A percentile compares a stretch with the other conserved stretches of the same genome.
These are phyloP conservation scores for Drosophila triauraria DNA, from an alignment of 1,140 invertebrate species.

Conservation along the genomic window DNA sequence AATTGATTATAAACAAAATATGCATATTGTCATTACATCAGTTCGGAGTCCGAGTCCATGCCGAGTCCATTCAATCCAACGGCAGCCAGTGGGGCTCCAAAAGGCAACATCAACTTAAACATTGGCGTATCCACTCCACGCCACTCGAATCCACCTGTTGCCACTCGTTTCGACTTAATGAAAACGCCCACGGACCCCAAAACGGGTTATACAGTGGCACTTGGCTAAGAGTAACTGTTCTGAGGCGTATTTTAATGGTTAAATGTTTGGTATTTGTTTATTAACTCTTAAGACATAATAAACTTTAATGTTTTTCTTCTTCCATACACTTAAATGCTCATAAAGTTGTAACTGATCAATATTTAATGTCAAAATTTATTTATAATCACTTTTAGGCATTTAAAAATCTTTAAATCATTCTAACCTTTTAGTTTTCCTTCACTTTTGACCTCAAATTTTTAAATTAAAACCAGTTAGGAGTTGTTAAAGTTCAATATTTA, in stretches of 20 bases:
- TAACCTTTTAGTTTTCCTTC: too few species aligned
- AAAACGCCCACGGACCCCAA: conserved; percentile 47
- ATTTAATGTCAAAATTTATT: too few species aligned
- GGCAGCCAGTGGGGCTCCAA: conserved; percentile 43
- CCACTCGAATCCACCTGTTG: conserved; percentile 56
- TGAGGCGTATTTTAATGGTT: not conserved
- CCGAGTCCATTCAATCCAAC: conserved; percentile 14
- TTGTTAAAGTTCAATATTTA: not conserved
- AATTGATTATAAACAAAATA: conserved; percentile 27
- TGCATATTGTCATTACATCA: conserved; percentile 41
- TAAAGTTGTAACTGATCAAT: too few species aligned
- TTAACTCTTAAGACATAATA: not conserved
- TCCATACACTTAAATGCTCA: too few species aligned
- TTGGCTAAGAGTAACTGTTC: not conserved
- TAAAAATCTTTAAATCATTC: too few species aligned
- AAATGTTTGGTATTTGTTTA: not conserved
- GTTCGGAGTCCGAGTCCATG: conserved; percentile 22
- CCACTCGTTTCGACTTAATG: conserved; percentile 51
- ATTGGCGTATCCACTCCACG: conserved; percentile 22
- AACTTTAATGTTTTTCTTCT: not conserved
- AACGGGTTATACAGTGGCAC: conserved; percentile 46
- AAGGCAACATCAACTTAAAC: conserved; percentile 25
- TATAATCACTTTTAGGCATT: too few species aligned
- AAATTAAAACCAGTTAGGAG: not conserved
- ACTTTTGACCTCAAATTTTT: too few species aligned